Evolutionary conservation across 2,797 vertebrate species (phyloP).

Genomic region (Neoniphon sammara): DNA sequence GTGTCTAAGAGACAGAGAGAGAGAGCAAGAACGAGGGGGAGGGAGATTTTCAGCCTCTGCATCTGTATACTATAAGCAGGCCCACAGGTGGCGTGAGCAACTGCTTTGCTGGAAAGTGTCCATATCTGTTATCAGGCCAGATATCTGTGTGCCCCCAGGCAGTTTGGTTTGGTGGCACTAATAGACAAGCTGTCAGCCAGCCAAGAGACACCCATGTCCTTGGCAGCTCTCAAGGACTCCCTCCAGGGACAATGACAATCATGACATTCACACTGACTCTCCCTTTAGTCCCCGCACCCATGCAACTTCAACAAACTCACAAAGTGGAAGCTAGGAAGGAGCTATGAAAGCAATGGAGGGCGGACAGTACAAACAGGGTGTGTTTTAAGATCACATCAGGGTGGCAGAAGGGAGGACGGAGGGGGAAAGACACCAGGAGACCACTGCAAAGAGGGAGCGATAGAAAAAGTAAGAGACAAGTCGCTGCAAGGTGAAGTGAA

Average conservation of each 20-base stretch:
- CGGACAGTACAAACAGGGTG: neutral
- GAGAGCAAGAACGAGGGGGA: neutral
- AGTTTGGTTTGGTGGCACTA: constrained; percentile 59
- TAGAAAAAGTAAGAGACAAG: neutral
- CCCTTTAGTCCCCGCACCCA: constrained; percentile 5
- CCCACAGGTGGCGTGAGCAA: constrained; percentile 48
- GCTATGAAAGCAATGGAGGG: neutral
- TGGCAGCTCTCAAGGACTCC: constrained; percentile 72
- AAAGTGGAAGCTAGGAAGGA: constrained; percentile 24
- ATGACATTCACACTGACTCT: constrained; percentile 45
- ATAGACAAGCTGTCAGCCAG: constrained; percentile 77
- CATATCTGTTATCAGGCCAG: constrained; percentile 46
- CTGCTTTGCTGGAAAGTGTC: constrained; percentile 20
- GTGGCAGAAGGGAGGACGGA: constrained; percentile 3
- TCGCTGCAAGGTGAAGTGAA: neutral
- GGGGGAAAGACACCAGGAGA: constrained; percentile 11
- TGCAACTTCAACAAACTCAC: constrained; percentile 41
- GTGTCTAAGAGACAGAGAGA: neutral
- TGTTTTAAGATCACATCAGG: constrained; percentile 18
- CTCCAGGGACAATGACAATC: constrained; percentile 50
- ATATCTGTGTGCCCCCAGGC: constrained; percentile 53
- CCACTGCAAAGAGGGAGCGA: neutral
- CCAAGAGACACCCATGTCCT: constrained; percentile 73
- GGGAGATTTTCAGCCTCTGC: constrained; percentile 10
- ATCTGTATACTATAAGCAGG: neutral